A percentile compares a stretch with the other conserved stretches of the same genome.
These are phyloP conservation scores for Caenorhabditis macrosperma DNA, from an alignment of 2,888 invertebrate species.

Conservation along the genomic window DNA sequence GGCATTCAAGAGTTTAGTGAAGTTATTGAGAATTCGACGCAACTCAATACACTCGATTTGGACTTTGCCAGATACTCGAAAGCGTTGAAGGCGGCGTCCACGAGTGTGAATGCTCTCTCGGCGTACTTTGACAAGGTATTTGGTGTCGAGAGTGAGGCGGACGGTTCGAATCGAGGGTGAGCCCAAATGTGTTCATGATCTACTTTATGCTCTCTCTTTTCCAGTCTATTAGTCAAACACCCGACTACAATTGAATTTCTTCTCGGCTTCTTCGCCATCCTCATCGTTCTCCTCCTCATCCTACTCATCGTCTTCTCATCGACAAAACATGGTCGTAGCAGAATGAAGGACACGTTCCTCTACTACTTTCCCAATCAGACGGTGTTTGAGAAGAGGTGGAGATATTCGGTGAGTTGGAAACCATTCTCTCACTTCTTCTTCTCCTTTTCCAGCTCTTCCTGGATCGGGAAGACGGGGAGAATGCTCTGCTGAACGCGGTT, in stretches of 20 bases:
- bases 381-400: conserved; percentile 30
- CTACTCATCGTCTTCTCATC: conserved; percentile 6
- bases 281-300: background rate
- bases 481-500: background rate
- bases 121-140: too few relatives aligned
- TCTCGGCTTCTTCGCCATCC: background rate
- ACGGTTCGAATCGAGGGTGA: too few relatives aligned
- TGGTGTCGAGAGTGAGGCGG: too few relatives aligned
- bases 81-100: too few relatives aligned
- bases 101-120: too few relatives aligned
- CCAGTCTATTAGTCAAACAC: background rate
- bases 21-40: too few relatives aligned
- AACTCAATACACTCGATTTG: too few relatives aligned
- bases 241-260: too few relatives aligned
- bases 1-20: too few relatives aligned
- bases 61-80: too few relatives aligned
- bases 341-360: background rate
- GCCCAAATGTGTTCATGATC: too few relatives aligned
- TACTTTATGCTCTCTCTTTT: too few relatives aligned
- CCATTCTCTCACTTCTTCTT: background rate
- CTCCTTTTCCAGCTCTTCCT: conserved; percentile 13
- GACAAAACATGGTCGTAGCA: background rate
- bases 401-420: conserved; percentile 25
- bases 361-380: conserved; percentile 16
- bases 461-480: background rate